A percentile compares a stretch with the other conserved stretches of the same genome.
Evolutionary conservation across 2,888 invertebrate species (phyloP).

Genomic region (Polydrusus pterygomalis): DNA sequence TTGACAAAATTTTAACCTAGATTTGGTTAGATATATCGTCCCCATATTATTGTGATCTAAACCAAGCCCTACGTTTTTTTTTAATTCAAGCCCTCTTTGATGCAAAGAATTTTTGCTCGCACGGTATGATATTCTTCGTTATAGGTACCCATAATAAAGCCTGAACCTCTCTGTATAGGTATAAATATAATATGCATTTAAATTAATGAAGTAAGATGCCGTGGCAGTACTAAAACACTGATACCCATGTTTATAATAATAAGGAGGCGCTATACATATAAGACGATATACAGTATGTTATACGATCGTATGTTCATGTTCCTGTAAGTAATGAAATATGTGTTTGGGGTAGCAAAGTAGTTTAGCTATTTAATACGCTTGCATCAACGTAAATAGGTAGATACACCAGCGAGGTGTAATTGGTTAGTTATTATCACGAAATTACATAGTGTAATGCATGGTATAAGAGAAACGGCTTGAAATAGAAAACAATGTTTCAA

Average conservation of each 20-base stretch:
- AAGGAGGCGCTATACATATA: background rate
- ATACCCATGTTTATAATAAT: constrained; percentile 7
- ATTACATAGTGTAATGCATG: too few relatives aligned
- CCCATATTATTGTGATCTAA: too few relatives aligned
- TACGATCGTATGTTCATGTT: constrained; percentile 1
- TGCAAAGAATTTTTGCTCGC: too few relatives aligned
- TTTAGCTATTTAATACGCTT: background rate
- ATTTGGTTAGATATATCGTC: too few relatives aligned
- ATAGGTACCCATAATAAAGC: background rate
- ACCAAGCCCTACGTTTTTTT: too few relatives aligned
- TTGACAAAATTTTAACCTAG: too few relatives aligned
- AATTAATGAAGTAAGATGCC: background rate
- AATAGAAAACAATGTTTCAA: too few relatives aligned
- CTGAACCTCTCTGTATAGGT: background rate
- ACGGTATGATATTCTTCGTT: too few relatives aligned
- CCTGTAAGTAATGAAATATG: constrained; percentile 19
- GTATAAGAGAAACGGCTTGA: too few relatives aligned
- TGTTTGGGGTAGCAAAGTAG: constrained; percentile 14
- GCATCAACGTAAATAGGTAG: constrained; percentile 1
- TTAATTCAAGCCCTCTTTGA: too few relatives aligned
- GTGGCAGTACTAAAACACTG: background rate
- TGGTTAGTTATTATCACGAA: background rate
- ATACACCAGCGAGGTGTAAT: background rate
- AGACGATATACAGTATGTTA: background rate
- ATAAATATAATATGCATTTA: background rate